A percentile compares a stretch with the other conserved stretches of the same genome.
Evolutionary conservation across 1,140 invertebrate species (phyloP).

Genomic region (Hyphantria cunea): DNA sequence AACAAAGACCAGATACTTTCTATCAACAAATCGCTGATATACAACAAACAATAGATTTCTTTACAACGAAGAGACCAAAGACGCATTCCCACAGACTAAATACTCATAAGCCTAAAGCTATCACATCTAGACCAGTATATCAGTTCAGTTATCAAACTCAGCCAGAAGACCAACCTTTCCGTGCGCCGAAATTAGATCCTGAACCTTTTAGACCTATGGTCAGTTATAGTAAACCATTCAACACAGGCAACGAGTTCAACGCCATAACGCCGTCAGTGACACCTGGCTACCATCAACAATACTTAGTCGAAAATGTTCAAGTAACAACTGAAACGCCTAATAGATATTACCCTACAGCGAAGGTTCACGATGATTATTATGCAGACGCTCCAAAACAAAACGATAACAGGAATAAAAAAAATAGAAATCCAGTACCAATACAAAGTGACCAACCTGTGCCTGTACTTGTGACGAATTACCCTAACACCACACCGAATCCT

Average conservation of each 20-base stretch:
- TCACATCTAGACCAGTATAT: conserved; percentile 69
- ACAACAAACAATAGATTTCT: conserved; percentile 80
- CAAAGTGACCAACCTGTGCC: conserved; percentile 65
- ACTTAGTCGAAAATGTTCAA: conserved; percentile 68
- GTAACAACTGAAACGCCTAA: conserved; percentile 72
- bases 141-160: conserved; percentile 75
- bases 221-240: conserved; percentile 84
- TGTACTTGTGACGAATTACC: conserved; percentile 56
- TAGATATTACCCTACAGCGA: conserved; percentile 74
- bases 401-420: conserved; percentile 49
- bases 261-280: conserved; percentile 72
- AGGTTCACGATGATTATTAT: conserved; percentile 68
- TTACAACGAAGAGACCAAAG: conserved; percentile 78
- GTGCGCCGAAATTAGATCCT: conserved; percentile 81
- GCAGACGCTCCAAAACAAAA: conserved; percentile 55
- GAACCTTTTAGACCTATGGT: conserved; percentile 85
- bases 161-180: conserved; percentile 71
- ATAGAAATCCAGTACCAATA: conserved; percentile 65
- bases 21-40: conserved; percentile 82
- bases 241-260: conserved; percentile 81
- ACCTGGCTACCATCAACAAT: conserved; percentile 66
- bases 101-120: conserved; percentile 66
- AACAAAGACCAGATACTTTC: conserved; percentile 72
- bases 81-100: conserved; percentile 64
- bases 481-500: conserved; percentile 83